Base-by-base conservation (phyloP, 2,888 invertebrate species). In the Callimorpha dominula region DNA sequence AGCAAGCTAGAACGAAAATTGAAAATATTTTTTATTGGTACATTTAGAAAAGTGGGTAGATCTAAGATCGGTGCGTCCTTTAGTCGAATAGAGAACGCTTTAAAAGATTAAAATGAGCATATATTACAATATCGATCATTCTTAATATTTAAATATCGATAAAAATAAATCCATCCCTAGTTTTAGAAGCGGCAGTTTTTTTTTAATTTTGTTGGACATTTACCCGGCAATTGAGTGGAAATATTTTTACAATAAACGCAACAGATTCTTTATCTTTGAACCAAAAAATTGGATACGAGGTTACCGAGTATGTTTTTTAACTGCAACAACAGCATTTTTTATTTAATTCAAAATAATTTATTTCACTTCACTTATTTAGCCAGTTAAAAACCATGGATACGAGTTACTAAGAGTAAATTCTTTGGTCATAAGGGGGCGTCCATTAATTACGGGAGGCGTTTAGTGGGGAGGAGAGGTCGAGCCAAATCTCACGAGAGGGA, bases 1-100 rank as follows among this genome's bases (percentile, higher is more conserved):
- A 92, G 91, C 92, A 92, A 91, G 90, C 89, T 40, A 76, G 86
- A 91, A 84, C 69, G 69, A 72, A 85, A 78, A 79, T 70, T 74
- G 72, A 78, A 65, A 77, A 78, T 15, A 15, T 8, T 14, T 52
- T 20, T 63, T 54, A 31, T 67, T 50, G 50, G 2, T 46, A 49
- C 46, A 14, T 65, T 69, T 65, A 42, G 20, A 40, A 57, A 65
- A 71, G 8, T 71, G 43, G n/a, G 57, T 43, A 57, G 31, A 11
- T 64, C 42, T 65, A 70, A 17, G n/a, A n/a, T 60, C n/a, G 4
- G 62, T 42, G 57, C 54, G 8, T n/a, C 57, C 17, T 54, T 54
- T 43, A 6, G 54, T 54, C 31, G 40, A 2, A 31, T 65, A 8
- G 6, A 70, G 54, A 71, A 42, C 31, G 65, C 65, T n/a, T 31